Evolutionary conservation across 2,888 invertebrate genomes (phyloP).

Genomic region (Herminia tarsipennalis): DNA sequence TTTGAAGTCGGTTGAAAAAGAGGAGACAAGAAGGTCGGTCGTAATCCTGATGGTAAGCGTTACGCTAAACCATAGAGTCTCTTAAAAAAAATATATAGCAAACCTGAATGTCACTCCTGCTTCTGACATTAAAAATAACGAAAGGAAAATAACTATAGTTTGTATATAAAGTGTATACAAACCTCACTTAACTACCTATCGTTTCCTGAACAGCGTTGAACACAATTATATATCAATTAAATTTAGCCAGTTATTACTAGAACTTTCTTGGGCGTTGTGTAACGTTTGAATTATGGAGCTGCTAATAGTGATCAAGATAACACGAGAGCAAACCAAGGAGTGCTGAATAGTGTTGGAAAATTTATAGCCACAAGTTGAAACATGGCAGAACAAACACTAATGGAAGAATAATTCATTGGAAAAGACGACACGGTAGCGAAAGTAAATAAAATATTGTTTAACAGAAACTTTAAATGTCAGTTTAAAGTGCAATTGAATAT

Average conservation of each 20-base stretch:
- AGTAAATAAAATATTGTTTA: background rate
- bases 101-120: too few species aligned
- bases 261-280: slow-evolving; percentile 52
- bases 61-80: too few species aligned
- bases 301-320: slow-evolving; percentile 66
- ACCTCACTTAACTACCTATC: slow-evolving; percentile 4
- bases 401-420: slow-evolving; percentile 45
- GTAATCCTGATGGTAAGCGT: too few species aligned
- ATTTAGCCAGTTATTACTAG: slow-evolving; percentile 46
- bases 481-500: too few species aligned
- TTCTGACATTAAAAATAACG: too few species aligned
- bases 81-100: too few species aligned
- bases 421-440: slow-evolving; percentile 24
- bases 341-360: slow-evolving; percentile 50
- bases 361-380: slow-evolving; percentile 58
- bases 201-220: slow-evolving; percentile 38
- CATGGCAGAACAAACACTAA: slow-evolving; percentile 36
- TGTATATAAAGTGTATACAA: background rate
- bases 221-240: slow-evolving; percentile 54
- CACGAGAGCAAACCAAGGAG: slow-evolving; percentile 45
- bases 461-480: too few species aligned
- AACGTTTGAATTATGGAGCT: slow-evolving; percentile 62
- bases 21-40: too few species aligned
- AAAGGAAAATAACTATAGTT: too few species aligned
- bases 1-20: too few species aligned